Evolutionary conservation across 2,113 vertebrate species (phyloP).

Genomic region (Agapornis roseicollis): DNA sequence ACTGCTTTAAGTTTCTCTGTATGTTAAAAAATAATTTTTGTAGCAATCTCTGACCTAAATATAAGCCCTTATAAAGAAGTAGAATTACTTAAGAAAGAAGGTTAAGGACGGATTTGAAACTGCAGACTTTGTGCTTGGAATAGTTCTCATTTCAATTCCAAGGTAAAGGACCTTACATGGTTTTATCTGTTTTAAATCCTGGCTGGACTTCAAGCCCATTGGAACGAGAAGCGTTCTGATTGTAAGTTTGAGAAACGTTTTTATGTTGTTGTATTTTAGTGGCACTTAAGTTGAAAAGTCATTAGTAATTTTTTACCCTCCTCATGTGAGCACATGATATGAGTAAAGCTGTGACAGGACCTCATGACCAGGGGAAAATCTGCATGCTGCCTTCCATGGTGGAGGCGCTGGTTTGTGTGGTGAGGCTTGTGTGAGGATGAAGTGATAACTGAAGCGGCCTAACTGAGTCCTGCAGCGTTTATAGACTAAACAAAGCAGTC

Average conservation of each 20-base stretch:
- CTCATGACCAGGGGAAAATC: neutral
- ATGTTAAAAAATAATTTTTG: neutral
- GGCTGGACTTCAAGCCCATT: neutral
- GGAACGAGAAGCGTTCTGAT: neutral
- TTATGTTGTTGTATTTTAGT: neutral
- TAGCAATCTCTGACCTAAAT: neutral
- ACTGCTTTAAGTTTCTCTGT: neutral
- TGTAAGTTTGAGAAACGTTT: neutral
- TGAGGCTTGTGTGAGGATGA: neutral
- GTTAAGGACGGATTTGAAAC: neutral
- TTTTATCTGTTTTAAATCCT: neutral
- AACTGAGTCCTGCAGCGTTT: neutral
- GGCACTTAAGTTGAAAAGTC: neutral
- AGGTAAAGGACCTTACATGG: neutral
- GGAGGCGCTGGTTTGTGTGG: neutral
- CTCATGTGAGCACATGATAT: accelerated
- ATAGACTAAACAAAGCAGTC: neutral
- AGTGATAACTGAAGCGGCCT: neutral
- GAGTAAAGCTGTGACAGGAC: neutral
- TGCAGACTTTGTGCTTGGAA: neutral
- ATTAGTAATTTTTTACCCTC: neutral
- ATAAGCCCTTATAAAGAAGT: neutral
- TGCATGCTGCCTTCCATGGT: neutral
- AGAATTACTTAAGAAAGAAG: neutral
- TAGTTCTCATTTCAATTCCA: neutral